A percentile compares a stretch with the other conserved stretches of the same genome.
Conservation (phyloP, 2,797 vertebrate species). For the Atherinosoma microstoma region DNA sequence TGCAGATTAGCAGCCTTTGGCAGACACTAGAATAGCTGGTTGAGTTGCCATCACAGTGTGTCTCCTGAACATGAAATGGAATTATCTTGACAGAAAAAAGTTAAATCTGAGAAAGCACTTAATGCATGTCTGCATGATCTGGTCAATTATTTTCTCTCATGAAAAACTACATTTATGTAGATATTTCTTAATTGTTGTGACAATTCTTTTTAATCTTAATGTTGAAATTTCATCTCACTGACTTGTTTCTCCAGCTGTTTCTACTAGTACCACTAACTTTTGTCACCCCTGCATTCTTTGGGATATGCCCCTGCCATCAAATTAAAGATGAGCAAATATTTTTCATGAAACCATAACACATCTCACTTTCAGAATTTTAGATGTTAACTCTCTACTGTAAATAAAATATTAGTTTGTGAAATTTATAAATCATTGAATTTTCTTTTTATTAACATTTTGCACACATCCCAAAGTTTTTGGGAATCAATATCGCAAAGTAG, state of each 20-base stretch:
- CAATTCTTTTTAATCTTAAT: background rate
- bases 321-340: background rate
- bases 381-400: background rate
- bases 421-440: background rate
- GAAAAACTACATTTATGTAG: no score
- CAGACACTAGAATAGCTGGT: constrained; percentile 40
- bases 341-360: no score
- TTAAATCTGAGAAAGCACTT: background rate
- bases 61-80: constrained; percentile 23
- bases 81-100: constrained; percentile 24
- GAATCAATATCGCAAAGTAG: background rate
- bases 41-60: constrained; percentile 29
- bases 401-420: background rate
- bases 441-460: background rate
- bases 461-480: background rate
- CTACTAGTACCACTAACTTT: background rate
- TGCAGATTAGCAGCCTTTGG: constrained; percentile 70
- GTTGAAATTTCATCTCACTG: background rate
- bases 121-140: background rate
- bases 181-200: no score
- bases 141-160: background rate
- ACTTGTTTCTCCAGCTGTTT: background rate
- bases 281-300: background rate
- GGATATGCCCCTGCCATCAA: no score
- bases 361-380: no score